These are phyloP conservation scores for Idaea biselata DNA, from an alignment of 2,888 invertebrate genomes.

Conservation along the genomic window DNA sequence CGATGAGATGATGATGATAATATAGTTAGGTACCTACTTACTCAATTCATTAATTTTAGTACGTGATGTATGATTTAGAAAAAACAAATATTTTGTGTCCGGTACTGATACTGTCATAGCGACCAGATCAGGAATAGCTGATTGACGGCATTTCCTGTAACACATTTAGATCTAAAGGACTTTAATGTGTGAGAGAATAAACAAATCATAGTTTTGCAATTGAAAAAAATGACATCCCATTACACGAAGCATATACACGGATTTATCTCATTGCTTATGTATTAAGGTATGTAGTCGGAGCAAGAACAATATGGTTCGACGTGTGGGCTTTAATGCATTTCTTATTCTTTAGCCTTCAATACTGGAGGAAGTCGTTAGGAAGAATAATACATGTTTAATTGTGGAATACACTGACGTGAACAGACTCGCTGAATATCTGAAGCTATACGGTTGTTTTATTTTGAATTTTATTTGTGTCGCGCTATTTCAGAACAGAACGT, in stretches of 20 bases:
- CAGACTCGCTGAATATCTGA: slow-evolving; percentile 65
- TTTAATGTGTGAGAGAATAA: slow-evolving; percentile 12
- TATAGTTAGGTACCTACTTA: slow-evolving; percentile 27
- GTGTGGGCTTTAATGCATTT: not conserved
- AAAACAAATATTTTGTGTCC: slow-evolving; percentile 32
- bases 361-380: slow-evolving; percentile 24
- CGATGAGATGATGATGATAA: slow-evolving; percentile 12
- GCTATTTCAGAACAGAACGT: slow-evolving; percentile 75
- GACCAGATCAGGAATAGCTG: slow-evolving; percentile 29
- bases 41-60: slow-evolving; percentile 33
- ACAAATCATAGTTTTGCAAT: not conserved
- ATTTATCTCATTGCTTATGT: not conserved
- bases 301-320: not conserved
- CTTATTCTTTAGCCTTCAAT: slow-evolving; percentile 3
- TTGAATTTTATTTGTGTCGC: slow-evolving; percentile 79
- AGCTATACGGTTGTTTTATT: slow-evolving; percentile 76
- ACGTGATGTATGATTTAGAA: slow-evolving; percentile 27
- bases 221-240: not conserved
- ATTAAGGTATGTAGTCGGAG: not conserved
- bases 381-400: slow-evolving; percentile 52
- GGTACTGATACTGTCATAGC: slow-evolving; percentile 15
- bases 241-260: not conserved
- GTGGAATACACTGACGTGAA: slow-evolving; percentile 50
- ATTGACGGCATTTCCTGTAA: slow-evolving; percentile 48
- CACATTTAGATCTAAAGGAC: slow-evolving; percentile 31